A percentile compares a stretch with the other conserved stretches of the same genome.
Evolutionary conservation across 2,888 invertebrate genomes (phyloP).

Genomic region (Stratiomys singularior): DNA sequence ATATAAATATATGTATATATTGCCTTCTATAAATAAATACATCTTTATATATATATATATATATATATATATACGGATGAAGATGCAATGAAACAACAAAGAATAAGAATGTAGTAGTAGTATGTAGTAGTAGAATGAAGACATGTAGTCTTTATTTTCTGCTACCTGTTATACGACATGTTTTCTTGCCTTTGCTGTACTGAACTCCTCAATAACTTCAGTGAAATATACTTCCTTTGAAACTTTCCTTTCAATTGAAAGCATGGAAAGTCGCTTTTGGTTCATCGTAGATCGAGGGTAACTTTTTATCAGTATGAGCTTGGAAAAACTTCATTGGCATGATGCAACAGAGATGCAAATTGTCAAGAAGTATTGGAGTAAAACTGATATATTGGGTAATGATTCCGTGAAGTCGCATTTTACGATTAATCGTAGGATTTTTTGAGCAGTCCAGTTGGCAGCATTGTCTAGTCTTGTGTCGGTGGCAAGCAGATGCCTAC

Average conservation of each 20-base stretch:
- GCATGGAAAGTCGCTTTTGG: neutral
- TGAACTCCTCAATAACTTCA: neutral
- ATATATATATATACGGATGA: no score
- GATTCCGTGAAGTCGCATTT: no score
- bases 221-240: neutral
- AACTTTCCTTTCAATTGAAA: neutral
- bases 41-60: no score
- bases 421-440: neutral
- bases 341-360: neutral
- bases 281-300: neutral
- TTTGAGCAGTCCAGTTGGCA: neutral
- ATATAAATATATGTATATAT: no score
- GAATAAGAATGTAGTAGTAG: no score
- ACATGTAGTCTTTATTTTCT: neutral
- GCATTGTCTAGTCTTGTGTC: neutral
- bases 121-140: no score
- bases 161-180: neutral
- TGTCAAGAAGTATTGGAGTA: neutral
- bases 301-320: neutral
- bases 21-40: no score
- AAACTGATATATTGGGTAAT: neutral
- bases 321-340: neutral
- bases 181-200: neutral
- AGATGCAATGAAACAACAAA: no score
- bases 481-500: neutral